Evolutionary conservation across 2,113 vertebrate species (phyloP).

Genomic region (Nyctibius bracteatus): DNA sequence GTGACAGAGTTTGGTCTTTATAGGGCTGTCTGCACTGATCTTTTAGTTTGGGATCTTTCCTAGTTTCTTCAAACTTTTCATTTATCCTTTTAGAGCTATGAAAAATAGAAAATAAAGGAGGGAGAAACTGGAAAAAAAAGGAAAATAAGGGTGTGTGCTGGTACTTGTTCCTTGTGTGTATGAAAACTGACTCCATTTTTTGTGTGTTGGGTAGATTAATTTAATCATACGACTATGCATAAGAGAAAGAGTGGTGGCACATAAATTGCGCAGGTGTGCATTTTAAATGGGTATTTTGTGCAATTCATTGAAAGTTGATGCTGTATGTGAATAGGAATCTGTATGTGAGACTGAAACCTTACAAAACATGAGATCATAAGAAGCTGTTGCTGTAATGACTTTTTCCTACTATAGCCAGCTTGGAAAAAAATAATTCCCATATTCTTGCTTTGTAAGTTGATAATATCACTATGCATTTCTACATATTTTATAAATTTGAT

Average conservation of each 20-base stretch:
- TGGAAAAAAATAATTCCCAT: slow-evolving; percentile 72
- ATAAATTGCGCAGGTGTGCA: slow-evolving; percentile 48
- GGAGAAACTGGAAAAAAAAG: slow-evolving; percentile 36
- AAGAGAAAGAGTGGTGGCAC: slow-evolving; percentile 69
- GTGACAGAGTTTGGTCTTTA: neutral
- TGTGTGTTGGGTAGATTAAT: slow-evolving; percentile 60
- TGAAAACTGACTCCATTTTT: slow-evolving; percentile 61
- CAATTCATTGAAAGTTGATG: slow-evolving; percentile 67
- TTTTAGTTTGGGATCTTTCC: slow-evolving; percentile 48
- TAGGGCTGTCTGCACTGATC: slow-evolving; percentile 49
- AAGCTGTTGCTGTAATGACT: slow-evolving; percentile 72
- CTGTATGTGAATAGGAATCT: slow-evolving; percentile 63
- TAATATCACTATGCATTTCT: slow-evolving; percentile 85
- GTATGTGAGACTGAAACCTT: slow-evolving; percentile 64
- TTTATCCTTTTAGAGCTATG: slow-evolving; percentile 39
- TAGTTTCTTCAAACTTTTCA: slow-evolving; percentile 54
- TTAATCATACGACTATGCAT: slow-evolving; percentile 77
- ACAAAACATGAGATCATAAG: slow-evolving; percentile 47
- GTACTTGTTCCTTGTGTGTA: slow-evolving; percentile 61
- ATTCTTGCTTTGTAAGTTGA: slow-evolving; percentile 79
- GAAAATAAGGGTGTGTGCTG: neutral
- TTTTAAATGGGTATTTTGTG: slow-evolving; percentile 72
- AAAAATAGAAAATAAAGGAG: slow-evolving; percentile 58
- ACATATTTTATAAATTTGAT: slow-evolving; percentile 85
- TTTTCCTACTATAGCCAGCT: slow-evolving; percentile 73